Evolutionary conservation across 2,888 invertebrate species (phyloP), one percentile per base, ranked within the genome.

Genomic region (Phlogophora meticulosa): DNA sequence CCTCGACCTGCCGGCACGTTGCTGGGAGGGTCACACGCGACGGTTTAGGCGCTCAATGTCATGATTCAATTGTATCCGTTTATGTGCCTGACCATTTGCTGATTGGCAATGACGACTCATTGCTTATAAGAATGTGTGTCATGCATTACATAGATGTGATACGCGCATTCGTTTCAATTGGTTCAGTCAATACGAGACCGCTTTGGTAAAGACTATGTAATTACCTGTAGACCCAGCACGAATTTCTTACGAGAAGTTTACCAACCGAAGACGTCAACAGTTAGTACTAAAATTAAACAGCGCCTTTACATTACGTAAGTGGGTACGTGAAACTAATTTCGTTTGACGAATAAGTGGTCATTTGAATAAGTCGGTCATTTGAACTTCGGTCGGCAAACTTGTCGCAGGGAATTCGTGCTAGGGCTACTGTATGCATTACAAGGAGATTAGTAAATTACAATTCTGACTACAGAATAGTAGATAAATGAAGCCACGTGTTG

Each of bases 1-100:
- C 61, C 76, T 57, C 79, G 76, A 71, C 76, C 79, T 56, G 74
- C 42, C 38, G 53, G n/a, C 20, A 22, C 5, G 48, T 22, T 60
- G 24, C 38, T 46, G 56, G 51, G 43, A 38, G 42, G 63, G 76
- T 72, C 82, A 65, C 83, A 66, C 72, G 76, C 63, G 46, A 72
- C 57, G 38, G 34, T 22, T 53, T 43, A 17, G 66, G 46, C 66
- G 59, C 71, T 64, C 81, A 72, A 76, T 74, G 65, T 76, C 72
- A 73, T 59, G 51, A 71, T 70, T 74, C 64, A 74, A 79, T 78
- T 77, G 78, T 70, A 58, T 69, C 66, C 51, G 59, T 59, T 67
- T 69, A 69, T 78, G 61, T 46, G 58, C 58, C 53, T 72, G 51
- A 63, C 66, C 62, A 65, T 63, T 72, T 61, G 45, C 55, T 40